These are phyloP conservation scores for Oxyura jamaicensis DNA, from an alignment of 2,113 vertebrate species.

Conservation along the genomic window DNA sequence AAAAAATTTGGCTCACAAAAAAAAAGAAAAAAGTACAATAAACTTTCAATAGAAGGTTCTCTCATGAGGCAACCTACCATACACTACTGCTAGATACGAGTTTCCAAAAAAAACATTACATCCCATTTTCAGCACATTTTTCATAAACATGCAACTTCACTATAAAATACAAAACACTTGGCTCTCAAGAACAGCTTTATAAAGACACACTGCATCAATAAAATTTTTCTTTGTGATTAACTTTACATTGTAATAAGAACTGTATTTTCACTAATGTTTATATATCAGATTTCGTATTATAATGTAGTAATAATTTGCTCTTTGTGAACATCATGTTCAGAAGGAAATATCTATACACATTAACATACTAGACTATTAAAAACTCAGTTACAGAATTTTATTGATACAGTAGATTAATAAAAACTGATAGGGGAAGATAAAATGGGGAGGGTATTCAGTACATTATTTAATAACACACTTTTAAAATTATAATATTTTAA, in stretches of 20 bases:
- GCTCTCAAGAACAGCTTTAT: slow-evolving; percentile 83
- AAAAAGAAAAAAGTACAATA: slow-evolving; percentile 77
- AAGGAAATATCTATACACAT: slow-evolving; percentile 82
- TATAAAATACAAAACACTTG: slow-evolving; percentile 86
- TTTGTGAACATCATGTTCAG: slow-evolving; percentile 79
- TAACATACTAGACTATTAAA: slow-evolving; percentile 84
- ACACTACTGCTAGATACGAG: slow-evolving; percentile 78
- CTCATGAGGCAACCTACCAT: slow-evolving; percentile 76
- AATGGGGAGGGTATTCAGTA: slow-evolving; percentile 82
- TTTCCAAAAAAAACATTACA: slow-evolving; percentile 82
- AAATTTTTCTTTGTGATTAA: slow-evolving; percentile 82
- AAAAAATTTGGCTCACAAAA: slow-evolving; percentile 75
- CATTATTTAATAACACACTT: slow-evolving; percentile 87
- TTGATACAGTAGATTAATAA: slow-evolving; percentile 92
- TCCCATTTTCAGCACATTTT: slow-evolving; percentile 80
- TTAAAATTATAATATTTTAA: slow-evolving; percentile 88
- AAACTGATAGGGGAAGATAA: slow-evolving; percentile 85
- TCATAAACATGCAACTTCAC: slow-evolving; percentile 85
- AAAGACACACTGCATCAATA: slow-evolving; percentile 87
- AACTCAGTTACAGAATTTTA: slow-evolving; percentile 94
- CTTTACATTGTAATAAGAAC: slow-evolving; percentile 80
- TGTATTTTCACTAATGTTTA: slow-evolving; percentile 79
- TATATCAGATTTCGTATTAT: slow-evolving; percentile 79
- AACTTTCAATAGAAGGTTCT: slow-evolving; percentile 80
- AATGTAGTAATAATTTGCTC: slow-evolving; percentile 80